These are phyloP conservation scores for Steinernema feltiae DNA, from an alignment of 1,140 invertebrate genomes.

Conservation along the genomic window DNA sequence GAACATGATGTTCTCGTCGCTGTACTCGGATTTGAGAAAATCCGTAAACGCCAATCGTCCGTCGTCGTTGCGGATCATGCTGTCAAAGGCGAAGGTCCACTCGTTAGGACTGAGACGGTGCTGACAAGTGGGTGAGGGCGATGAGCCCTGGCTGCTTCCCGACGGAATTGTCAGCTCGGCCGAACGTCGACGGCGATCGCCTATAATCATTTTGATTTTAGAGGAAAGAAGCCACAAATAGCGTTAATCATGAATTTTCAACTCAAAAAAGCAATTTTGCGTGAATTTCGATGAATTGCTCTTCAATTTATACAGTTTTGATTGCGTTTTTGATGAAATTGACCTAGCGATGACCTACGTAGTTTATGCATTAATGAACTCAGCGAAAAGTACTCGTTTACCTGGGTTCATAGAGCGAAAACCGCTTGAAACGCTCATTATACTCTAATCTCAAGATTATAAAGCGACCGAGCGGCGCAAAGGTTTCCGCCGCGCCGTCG, in stretches of 20 bases:
- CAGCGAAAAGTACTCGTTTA: no score
- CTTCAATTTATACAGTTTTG: no score
- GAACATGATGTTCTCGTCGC: constrained; percentile 41
- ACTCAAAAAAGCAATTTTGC: background rate
- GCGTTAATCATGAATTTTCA: background rate
- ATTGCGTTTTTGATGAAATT: no score
- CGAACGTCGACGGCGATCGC: constrained; percentile 33
- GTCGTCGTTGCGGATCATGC: constrained; percentile 36
- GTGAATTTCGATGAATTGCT: no score
- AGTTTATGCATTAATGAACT: no score
- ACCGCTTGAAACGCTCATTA: background rate
- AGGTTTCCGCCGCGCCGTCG: background rate
- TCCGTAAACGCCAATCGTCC: constrained; percentile 34
- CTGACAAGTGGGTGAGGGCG: constrained; percentile 19
- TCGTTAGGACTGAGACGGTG: constrained; percentile 35
- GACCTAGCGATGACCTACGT: no score
- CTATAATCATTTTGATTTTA: constrained; percentile 19
- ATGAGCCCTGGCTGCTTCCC: constrained; percentile 19
- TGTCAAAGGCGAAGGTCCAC: constrained; percentile 36
- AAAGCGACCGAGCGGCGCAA: background rate
- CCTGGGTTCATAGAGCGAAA: no score
- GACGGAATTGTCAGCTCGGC: constrained; percentile 21
- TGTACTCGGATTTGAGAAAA: constrained; percentile 38
- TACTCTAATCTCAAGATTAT: background rate
- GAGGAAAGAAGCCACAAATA: background rate